phyloP scores from a whole-genome alignment of 2,113 vertebrate species.

The Corythoichthys intestinalis region DNA sequence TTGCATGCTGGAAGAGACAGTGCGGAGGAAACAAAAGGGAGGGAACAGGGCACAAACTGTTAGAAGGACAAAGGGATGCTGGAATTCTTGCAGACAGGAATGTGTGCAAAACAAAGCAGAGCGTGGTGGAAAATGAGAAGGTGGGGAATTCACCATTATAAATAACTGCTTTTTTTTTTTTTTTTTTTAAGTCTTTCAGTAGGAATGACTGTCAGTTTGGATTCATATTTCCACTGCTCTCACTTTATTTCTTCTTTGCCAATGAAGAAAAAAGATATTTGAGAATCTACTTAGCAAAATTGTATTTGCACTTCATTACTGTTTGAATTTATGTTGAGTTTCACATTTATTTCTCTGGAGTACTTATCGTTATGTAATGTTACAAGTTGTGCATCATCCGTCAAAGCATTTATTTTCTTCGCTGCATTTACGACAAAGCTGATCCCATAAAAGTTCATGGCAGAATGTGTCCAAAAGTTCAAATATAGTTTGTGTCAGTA shows the following conservation, averaged over 20 bases:
- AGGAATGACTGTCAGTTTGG: background rate
- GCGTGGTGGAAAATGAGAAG: conserved; percentile 14
- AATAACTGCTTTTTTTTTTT: conserved; percentile 27
- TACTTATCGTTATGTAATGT: background rate
- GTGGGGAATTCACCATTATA: conserved; percentile 16
- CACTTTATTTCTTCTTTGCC: background rate
- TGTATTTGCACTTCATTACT: background rate
- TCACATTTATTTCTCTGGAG: conserved; percentile 2
- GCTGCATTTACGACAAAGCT: conserved; percentile 26
- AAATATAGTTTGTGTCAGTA: conserved; percentile 6
- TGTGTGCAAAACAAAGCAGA: conserved; percentile 30
- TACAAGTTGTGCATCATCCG: conserved; percentile 15
- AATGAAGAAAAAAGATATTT: conserved; percentile 7
- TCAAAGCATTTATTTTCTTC: conserved; percentile 13
- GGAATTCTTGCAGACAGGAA: conserved; percentile 16
- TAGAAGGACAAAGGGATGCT: conserved; percentile 7
- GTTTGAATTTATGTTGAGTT: background rate
- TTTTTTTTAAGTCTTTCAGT: conserved; percentile 2
- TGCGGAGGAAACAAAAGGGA: conserved; percentile 18
- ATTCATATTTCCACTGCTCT: background rate
- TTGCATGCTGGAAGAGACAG: conserved; percentile 8
- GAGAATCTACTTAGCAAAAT: conserved; percentile 1
- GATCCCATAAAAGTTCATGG: conserved; percentile 27
- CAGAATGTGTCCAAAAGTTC: conserved; percentile 33
- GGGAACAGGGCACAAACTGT: conserved; percentile 1